phyloP scores from a whole-genome alignment of 2,113 vertebrate genomes.

The Cololabis saira region DNA sequence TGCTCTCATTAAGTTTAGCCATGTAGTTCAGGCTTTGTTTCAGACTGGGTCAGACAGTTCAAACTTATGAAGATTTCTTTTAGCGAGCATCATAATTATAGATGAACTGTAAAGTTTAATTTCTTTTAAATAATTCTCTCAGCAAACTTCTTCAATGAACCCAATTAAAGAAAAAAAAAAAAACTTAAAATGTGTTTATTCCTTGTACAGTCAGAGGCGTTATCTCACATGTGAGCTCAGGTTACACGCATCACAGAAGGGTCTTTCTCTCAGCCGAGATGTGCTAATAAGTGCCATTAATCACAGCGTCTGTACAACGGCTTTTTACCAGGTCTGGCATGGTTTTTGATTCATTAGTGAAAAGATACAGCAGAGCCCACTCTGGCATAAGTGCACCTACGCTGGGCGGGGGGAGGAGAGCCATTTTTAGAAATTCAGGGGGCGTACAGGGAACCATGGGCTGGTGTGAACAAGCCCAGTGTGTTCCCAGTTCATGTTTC shows the following conservation, averaged over 20 bases:
- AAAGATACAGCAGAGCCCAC: slow-evolving; percentile 39
- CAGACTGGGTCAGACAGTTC: too few relatives aligned
- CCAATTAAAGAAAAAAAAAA: slow-evolving; percentile 2
- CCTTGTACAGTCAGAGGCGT: too few relatives aligned
- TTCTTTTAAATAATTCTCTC: neutral
- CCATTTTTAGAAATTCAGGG: slow-evolving; percentile 78
- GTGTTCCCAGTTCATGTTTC: slow-evolving; percentile 44
- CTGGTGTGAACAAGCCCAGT: slow-evolving; percentile 66
- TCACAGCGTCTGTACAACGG: slow-evolving; percentile 16
- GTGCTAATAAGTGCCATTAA: slow-evolving; percentile 28
- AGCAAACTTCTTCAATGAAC: slow-evolving; percentile 6
- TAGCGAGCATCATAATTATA: too few relatives aligned
- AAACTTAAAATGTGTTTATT: slow-evolving; percentile 9
- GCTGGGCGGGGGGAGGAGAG: slow-evolving; percentile 33
- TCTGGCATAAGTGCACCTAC: slow-evolving; percentile 46
- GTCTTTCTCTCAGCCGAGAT: slow-evolving; percentile 33
- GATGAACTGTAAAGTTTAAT: neutral
- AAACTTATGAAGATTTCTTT: too few relatives aligned
- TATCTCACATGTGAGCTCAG: slow-evolving; percentile 12
- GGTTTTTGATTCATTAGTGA: slow-evolving; percentile 33
- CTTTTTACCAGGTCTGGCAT: slow-evolving; percentile 41
- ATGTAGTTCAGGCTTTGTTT: too few relatives aligned
- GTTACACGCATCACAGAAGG: slow-evolving; percentile 25
- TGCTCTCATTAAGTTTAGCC: too few relatives aligned
- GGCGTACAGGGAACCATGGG: slow-evolving; percentile 63